Percentiles rank a stretch among this genome's conserved stretches.
Evolutionary conservation across 2,888 invertebrate genomes (phyloP).

Genomic region (Ochlodes sylvanus): DNA sequence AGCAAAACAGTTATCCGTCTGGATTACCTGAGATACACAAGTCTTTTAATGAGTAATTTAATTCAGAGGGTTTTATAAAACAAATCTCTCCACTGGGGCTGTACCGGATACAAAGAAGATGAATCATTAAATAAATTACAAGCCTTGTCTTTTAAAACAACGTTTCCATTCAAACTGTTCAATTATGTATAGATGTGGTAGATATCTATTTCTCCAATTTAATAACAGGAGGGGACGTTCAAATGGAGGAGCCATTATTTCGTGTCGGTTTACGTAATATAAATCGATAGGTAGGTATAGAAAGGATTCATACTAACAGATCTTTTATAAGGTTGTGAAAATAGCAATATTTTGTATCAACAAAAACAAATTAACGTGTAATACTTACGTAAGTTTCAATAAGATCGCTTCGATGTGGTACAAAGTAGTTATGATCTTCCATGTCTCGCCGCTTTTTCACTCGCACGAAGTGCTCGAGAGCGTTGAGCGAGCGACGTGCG

Average conservation of each 20-base stretch:
- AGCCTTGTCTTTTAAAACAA: slow-evolving; percentile 51
- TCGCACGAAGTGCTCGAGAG: slow-evolving; percentile 97
- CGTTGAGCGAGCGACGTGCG: slow-evolving; percentile 95
- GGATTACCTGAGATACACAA: slow-evolving; percentile 14
- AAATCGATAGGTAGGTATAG: not conserved
- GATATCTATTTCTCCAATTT: slow-evolving; percentile 24
- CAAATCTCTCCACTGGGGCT: slow-evolving; percentile 50
- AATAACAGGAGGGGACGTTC: slow-evolving; percentile 5
- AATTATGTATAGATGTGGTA: slow-evolving; percentile 4
- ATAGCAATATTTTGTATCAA: not conserved
- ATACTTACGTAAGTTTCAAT: slow-evolving; percentile 97
- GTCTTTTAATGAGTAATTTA: slow-evolving; percentile 41
- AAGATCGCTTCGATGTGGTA: slow-evolving; percentile 96
- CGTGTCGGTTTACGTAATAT: not conserved
- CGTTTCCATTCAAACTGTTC: slow-evolving; percentile 35
- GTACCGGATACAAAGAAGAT: slow-evolving; percentile 49
- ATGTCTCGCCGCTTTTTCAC: slow-evolving; percentile 97
- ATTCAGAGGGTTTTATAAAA: slow-evolving; percentile 46
- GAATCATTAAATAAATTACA: slow-evolving; percentile 60
- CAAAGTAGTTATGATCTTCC: slow-evolving; percentile 98
- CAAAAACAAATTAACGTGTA: not conserved
- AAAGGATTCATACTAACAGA: not conserved
- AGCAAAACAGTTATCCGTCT: slow-evolving; percentile 16
- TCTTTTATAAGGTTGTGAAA: not conserved
- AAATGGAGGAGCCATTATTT: not conserved